phyloP scores from a whole-genome alignment of 2,797 vertebrate genomes.

The Peromyscus aztecus region DNA sequence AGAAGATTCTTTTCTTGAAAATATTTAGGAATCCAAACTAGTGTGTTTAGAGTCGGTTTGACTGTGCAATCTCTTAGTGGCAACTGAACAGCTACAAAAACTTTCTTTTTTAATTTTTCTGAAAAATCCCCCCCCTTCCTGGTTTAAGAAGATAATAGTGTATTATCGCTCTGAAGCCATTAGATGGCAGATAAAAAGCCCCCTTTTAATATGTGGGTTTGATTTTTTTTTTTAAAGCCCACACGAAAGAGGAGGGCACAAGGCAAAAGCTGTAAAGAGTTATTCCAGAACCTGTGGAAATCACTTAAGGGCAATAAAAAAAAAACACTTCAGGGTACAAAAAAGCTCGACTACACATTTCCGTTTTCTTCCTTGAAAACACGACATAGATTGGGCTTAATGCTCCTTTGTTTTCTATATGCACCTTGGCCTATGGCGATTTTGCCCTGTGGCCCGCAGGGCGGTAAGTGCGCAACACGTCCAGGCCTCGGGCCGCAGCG shows the following conservation, averaged over 20 bases:
- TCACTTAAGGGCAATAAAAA: slow-evolving; percentile 97
- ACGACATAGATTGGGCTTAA: slow-evolving; percentile 91
- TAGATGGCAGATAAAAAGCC: slow-evolving; percentile 96
- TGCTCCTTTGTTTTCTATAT: slow-evolving; percentile 95
- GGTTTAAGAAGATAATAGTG: slow-evolving; percentile 96
- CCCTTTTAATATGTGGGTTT: slow-evolving; percentile 92
- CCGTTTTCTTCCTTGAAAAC: slow-evolving; percentile 92
- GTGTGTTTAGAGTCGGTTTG: slow-evolving; percentile 99
- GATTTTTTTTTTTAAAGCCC: slow-evolving; percentile 90
- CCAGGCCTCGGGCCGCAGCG: slow-evolving; percentile 36
- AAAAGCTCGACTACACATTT: slow-evolving; percentile 92
- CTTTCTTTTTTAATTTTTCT: slow-evolving; percentile 91
- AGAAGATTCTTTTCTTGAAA: slow-evolving; percentile 94
- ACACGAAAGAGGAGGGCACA: slow-evolving; percentile 92
- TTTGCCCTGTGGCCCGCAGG: slow-evolving; percentile 97
- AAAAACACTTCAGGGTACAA: slow-evolving; percentile 96
- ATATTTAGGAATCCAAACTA: slow-evolving; percentile 95
- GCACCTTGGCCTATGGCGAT: slow-evolving; percentile 96
- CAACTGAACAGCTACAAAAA: slow-evolving; percentile 98
- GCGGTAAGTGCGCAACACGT: slow-evolving; percentile 96
- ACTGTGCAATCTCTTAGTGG: slow-evolving; percentile 99
- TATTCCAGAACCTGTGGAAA: slow-evolving; percentile 98
- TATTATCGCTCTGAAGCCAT: slow-evolving; percentile 97
- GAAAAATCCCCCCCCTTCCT: slow-evolving; percentile 92
- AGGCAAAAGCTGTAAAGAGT: slow-evolving; percentile 98